These are phyloP conservation scores for Hanleya hanleyi DNA, from an alignment of 2,888 invertebrate species.

Conservation along the genomic window DNA sequence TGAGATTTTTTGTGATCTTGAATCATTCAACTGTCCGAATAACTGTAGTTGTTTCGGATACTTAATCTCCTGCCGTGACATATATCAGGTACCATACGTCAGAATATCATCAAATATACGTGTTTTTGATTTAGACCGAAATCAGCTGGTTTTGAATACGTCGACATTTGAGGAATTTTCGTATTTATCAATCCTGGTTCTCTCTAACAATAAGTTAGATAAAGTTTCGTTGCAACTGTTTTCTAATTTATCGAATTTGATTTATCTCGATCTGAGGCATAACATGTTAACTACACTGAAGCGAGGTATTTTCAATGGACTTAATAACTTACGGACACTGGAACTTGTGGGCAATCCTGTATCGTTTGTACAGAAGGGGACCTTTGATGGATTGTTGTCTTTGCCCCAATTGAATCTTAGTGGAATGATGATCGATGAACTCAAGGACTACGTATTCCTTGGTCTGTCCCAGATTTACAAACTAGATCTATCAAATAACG, in stretches of 20 bases:
- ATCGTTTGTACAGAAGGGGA: neutral
- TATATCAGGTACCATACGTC: neutral
- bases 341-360: neutral
- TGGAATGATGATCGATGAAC: neutral
- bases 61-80: neutral
- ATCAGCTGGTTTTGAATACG: neutral
- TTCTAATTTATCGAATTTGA: neutral
- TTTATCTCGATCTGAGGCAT: neutral
- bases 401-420: neutral
- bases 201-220: neutral
- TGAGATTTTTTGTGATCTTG: neutral
- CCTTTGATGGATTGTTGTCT: neutral
- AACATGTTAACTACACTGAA: neutral
- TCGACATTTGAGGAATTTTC: neutral
- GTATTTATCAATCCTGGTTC: neutral
- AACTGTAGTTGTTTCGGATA: neutral
- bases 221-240: neutral
- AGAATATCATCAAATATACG: neutral
- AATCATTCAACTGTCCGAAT: neutral
- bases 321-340: neutral
- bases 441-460: neutral
- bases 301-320: neutral
- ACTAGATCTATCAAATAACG: constrained; percentile 28
- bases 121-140: neutral
- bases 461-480: constrained; percentile 14